Evolutionary conservation across 2,113 vertebrate genomes (phyloP).

Genomic region (Hippopotamus amphibius): DNA sequence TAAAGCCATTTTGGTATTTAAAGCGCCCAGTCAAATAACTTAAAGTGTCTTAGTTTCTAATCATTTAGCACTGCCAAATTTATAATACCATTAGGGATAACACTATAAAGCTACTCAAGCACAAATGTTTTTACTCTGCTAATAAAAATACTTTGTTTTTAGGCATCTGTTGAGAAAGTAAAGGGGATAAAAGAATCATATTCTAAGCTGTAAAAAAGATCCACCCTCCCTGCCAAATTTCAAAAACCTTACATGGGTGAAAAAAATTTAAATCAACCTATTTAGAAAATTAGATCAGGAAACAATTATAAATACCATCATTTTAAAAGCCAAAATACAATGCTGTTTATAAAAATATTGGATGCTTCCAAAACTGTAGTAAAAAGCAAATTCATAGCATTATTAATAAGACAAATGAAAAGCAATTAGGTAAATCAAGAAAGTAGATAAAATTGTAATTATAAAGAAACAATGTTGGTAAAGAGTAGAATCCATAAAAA

Average conservation of each 20-base stretch:
- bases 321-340: constrained; percentile 30
- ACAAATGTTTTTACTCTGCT: neutral
- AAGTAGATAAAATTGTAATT: neutral
- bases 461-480: neutral
- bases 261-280: neutral
- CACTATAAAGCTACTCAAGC: neutral
- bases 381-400: constrained; percentile 73
- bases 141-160: neutral
- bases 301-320: neutral
- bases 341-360: neutral
- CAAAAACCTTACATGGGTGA: neutral
- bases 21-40: neutral
- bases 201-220: neutral
- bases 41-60: neutral
- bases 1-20: neutral
- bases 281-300: constrained; percentile 37
- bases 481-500: neutral
- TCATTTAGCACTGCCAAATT: neutral
- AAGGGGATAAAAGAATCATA: neutral
- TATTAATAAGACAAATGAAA: constrained; percentile 26
- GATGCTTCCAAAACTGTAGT: constrained; percentile 74
- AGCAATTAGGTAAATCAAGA: neutral
- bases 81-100: neutral
- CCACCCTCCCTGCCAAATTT: neutral
- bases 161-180: neutral